Evolutionary conservation across 2,797 vertebrate genomes (phyloP).

Genomic region (Sebastes kiyomatsui): DNA sequence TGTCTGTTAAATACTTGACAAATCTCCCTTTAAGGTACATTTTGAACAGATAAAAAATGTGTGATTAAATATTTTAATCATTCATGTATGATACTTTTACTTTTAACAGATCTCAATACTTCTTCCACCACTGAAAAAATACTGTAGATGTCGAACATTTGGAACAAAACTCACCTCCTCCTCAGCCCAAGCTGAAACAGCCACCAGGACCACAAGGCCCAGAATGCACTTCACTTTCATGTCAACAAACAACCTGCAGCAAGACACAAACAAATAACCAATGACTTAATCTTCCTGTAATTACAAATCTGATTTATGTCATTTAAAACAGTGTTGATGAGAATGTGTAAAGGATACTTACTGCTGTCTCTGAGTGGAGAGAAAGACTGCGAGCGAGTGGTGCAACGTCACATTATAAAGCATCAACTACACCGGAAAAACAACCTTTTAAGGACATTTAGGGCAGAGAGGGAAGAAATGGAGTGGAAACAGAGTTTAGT

Average conservation of each 20-base stretch:
- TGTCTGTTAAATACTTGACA: no score
- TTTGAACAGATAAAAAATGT: no score
- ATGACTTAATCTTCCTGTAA: neutral
- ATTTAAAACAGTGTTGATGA: neutral
- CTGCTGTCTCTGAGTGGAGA: neutral
- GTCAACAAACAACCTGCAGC: slow-evolving; percentile 21
- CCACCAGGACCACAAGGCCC: slow-evolving; percentile 46
- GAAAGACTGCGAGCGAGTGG: fast-evolving
- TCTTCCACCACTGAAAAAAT: no score
- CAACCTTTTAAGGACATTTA: neutral
- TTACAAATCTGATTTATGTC: neutral
- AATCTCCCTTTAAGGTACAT: no score
- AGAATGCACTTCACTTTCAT: slow-evolving; percentile 60
- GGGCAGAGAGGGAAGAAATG: neutral
- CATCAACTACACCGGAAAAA: neutral
- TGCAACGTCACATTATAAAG: slow-evolving; percentile 5
- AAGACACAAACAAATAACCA: neutral
- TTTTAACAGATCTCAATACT: no score
- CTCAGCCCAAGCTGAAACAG: slow-evolving; percentile 32
- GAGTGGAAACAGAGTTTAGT: neutral
- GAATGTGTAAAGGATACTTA: neutral
- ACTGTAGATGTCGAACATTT: neutral
- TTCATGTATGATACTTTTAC: no score
- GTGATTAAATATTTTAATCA: no score
- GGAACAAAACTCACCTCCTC: slow-evolving; percentile 8